A percentile compares a stretch with the other conserved stretches of the same genome.
phyloP scores from a whole-genome alignment of 2,888 invertebrate species.

The Campoplex capitator region DNA sequence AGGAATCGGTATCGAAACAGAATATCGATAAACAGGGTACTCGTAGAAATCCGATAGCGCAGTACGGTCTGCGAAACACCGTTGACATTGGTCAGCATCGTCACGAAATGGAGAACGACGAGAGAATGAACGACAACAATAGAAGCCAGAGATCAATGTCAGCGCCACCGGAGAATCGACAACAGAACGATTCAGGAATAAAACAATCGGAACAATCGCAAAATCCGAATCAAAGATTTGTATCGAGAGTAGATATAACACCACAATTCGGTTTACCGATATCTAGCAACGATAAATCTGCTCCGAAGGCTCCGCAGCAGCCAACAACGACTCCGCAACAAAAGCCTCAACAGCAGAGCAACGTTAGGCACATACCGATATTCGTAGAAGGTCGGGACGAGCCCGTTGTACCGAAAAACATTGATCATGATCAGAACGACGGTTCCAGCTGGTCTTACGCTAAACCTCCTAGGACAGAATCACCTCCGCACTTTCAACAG shows the following conservation, averaged over 20 bases:
- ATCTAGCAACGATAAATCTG: constrained; percentile 57
- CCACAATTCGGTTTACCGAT: constrained; percentile 82
- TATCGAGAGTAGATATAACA: constrained; percentile 81
- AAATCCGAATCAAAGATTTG: constrained; percentile 74
- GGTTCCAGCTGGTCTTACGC: constrained; percentile 74
- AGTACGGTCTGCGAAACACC: constrained; percentile 91
- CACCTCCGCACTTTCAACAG: constrained; percentile 75
- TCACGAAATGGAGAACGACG: constrained; percentile 86
- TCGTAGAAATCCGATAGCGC: constrained; percentile 85
- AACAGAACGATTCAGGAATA: constrained; percentile 79
- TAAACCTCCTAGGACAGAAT: constrained; percentile 80
- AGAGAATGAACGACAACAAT: constrained; percentile 81
- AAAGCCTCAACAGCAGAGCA: constrained; percentile 82
- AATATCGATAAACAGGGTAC: constrained; percentile 58
- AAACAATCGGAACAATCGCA: constrained; percentile 75
- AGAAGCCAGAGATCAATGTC: constrained; percentile 91
- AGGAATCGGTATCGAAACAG: not conserved
- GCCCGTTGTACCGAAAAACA: constrained; percentile 89
- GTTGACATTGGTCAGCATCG: constrained; percentile 90
- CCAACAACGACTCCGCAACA: constrained; percentile 68
- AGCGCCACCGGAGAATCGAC: constrained; percentile 89
- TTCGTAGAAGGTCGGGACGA: constrained; percentile 94
- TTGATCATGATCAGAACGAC: constrained; percentile 76
- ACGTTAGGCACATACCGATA: constrained; percentile 94
- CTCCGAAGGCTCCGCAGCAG: constrained; percentile 74